Base-by-base conservation (phyloP, 2,113 vertebrate genomes). In the Heterocephalus glaber region DNA sequence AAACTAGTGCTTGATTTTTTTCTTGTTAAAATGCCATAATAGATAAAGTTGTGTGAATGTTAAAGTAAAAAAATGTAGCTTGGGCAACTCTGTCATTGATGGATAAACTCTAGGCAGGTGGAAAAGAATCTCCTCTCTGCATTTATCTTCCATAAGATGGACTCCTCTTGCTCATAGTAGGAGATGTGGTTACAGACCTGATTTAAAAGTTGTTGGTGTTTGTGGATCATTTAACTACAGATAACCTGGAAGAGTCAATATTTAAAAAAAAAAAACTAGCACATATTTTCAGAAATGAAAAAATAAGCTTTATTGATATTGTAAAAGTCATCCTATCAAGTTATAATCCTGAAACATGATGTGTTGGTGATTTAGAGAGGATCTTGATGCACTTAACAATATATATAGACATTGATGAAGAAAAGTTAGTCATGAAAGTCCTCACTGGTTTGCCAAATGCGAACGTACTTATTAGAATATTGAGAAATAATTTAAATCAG, bases 231-330 rank as follows among this genome's bases (percentile, higher is more conserved):
- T 94, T 96, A 22, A 52, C 52, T n/a, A 81, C 16, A 92, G 74
- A 70, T 63, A 80, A 80, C 60, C 68, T 74, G 28, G 9, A 74
- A 86, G 52, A 94, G 30, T 44, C 14, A 66, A 4, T 63, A 54
- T 95, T 83, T 49, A n/a, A 2, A 2, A 44, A n/a, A 2, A 2
- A 44, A 89, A 58, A 20, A 92, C 12, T 30, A 77, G 26, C 11
- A 33, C 81, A 52, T 94, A 20, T 77, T 96, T 93, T 95, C 13
- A 87, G 81, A 92, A 84, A 60, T 86, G 14, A 35, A 80, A 91
- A 94, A 76, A 4, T 41, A 84, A 54, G 13, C 72, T 93, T 90
- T 93, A 12, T 87, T 90, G 86, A 68, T 77, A 92, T 70, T 95
- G 68, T 6, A 87, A 38, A 91, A n/a, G 9, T 72, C 83, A 35